Conservation (phyloP, 1,140 invertebrate species). For the Bombus polaris region DNA sequence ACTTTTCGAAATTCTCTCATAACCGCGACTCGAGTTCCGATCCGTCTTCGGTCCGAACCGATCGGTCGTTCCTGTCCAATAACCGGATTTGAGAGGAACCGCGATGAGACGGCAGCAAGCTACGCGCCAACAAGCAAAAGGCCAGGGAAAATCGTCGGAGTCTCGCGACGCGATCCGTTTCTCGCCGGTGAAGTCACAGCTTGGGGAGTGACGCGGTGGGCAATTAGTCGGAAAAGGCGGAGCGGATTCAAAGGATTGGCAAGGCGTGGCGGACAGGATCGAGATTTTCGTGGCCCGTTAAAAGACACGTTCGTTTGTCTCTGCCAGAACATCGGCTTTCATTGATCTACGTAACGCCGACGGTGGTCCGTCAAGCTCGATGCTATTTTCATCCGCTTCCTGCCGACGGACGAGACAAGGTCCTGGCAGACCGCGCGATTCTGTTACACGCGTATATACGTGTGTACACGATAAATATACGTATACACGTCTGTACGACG, state of each 20-base stretch:
- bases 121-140: too few relatives aligned
- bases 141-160: too few relatives aligned
- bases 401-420: neutral
- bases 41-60: too few relatives aligned
- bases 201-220: conserved; percentile 9
- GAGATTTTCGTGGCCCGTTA: conserved; percentile 30
- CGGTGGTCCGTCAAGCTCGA: conserved; percentile 17
- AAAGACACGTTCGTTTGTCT: conserved; percentile 64
- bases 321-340: conserved; percentile 45
- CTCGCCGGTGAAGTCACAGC: neutral
- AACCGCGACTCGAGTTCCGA: neutral
- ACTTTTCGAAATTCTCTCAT: neutral
- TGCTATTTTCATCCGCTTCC: conserved; percentile 6
- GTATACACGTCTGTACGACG: too few relatives aligned
- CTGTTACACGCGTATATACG: too few relatives aligned
- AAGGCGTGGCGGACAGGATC: conserved; percentile 67
- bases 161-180: too few relatives aligned
- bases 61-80: neutral
- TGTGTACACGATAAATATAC: neutral
- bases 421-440: neutral
- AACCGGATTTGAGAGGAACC: too few relatives aligned
- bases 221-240: conserved; percentile 76
- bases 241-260: conserved; percentile 74
- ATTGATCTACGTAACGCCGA: conserved; percentile 70
- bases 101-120: too few relatives aligned